These are phyloP conservation scores for Drosophila pseudoobscura DNA, from an alignment of 1,140 invertebrate genomes.

Conservation along the genomic window DNA sequence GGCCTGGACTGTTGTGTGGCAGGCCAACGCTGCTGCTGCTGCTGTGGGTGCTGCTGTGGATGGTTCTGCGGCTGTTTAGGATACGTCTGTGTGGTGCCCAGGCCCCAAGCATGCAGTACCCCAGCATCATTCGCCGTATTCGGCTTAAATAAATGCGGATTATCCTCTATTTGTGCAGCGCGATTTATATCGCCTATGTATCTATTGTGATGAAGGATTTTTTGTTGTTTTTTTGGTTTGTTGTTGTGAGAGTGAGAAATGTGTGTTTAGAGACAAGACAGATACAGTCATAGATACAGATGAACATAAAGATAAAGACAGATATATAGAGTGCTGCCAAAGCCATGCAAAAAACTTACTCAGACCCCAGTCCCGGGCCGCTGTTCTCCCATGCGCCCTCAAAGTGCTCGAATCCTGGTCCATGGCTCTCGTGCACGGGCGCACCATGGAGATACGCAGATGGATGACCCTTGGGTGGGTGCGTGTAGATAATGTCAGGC, in stretches of 20 bases:
- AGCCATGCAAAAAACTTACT: constrained; percentile 84
- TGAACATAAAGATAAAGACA: constrained; percentile 7
- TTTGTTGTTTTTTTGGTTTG: constrained; percentile 21
- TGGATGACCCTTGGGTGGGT: constrained; percentile 80
- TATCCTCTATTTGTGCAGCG: constrained; percentile 84
- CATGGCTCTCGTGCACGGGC: constrained; percentile 71
- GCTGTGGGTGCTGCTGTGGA: constrained; percentile 48
- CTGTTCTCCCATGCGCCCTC: constrained; percentile 85
- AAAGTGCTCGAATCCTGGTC: constrained; percentile 76
- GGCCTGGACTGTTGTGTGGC: constrained; percentile 33
- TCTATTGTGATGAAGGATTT: constrained; percentile 74
- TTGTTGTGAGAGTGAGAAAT: constrained; percentile 28
- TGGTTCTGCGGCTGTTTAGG: constrained; percentile 32
- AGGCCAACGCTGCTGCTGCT: constrained; percentile 44
- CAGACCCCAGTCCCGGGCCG: constrained; percentile 85
- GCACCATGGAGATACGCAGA: constrained; percentile 81
- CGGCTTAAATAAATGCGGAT: constrained; percentile 84
- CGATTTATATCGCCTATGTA: constrained; percentile 85
- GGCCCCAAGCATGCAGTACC: constrained; percentile 86
- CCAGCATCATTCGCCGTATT: constrained; percentile 84
- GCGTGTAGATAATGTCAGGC: constrained; percentile 78
- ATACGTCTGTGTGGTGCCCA: constrained; percentile 78
- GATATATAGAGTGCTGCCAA: background rate
- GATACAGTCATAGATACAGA: constrained; percentile 43
- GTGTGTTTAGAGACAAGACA: constrained; percentile 57